These are phyloP conservation scores for Heliconius aoede DNA, from an alignment of 2,888 invertebrate species.

Conservation along the genomic window DNA sequence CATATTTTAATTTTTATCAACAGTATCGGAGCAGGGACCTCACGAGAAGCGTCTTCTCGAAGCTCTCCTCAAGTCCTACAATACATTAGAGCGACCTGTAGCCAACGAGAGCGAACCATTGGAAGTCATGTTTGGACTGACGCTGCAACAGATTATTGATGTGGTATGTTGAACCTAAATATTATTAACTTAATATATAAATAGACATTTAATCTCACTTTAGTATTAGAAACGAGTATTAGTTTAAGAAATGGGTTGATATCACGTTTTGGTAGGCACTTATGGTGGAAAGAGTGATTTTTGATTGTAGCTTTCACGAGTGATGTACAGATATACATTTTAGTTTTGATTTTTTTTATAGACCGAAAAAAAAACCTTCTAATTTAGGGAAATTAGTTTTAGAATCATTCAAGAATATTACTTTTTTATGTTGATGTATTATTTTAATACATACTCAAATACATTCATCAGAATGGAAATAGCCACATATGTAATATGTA, in stretches of 20 bases:
- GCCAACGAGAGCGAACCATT: constrained; percentile 95
- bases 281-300: neutral
- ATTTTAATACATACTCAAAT: too few species aligned
- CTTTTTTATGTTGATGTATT: neutral
- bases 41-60: constrained; percentile 95
- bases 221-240: neutral
- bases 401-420: neutral
- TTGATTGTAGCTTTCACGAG: neutral
- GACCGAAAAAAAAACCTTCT: neutral
- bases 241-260: constrained; percentile 3
- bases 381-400: neutral
- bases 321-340: neutral
- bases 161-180: constrained; percentile 88
- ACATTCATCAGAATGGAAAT: neutral
- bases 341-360: neutral
- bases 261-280: constrained; percentile 3
- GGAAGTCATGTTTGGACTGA: constrained; percentile 95
- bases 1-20: constrained; percentile 56
- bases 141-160: constrained; percentile 96
- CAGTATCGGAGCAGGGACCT: constrained; percentile 94
- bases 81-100: constrained; percentile 94
- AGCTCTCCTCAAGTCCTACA: constrained; percentile 91
- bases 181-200: neutral
- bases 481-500: neutral
- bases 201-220: neutral